phyloP scores from a whole-genome alignment of 2,888 invertebrate genomes.

The Epinotia bilunana region DNA sequence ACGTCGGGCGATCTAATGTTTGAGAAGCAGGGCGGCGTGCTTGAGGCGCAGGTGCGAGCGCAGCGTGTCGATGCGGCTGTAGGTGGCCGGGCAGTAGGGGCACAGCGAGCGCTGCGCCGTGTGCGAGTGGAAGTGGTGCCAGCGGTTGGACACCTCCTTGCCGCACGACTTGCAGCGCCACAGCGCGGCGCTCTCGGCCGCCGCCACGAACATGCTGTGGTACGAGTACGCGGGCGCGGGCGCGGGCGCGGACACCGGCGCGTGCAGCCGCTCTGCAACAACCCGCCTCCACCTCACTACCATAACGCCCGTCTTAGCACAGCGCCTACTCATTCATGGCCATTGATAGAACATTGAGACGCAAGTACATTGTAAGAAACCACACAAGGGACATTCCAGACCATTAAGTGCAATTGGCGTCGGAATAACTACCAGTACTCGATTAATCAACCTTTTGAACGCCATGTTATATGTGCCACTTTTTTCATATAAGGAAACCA shows the following conservation, averaged over 20 bases:
- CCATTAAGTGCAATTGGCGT: constrained; percentile 3
- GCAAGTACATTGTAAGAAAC: not conserved
- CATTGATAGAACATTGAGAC: not conserved
- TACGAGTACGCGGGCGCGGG: constrained; percentile 88
- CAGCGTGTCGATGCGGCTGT: constrained; percentile 94
- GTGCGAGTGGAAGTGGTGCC: constrained; percentile 95
- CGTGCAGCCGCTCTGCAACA: constrained; percentile 66
- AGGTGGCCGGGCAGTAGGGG: constrained; percentile 93
- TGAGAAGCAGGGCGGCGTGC: constrained; percentile 84
- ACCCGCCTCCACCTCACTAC: constrained; percentile 35
- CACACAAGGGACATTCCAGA: constrained; percentile 1
- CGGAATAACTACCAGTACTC: not conserved
- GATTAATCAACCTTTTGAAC: not conserved
- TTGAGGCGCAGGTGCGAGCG: constrained; percentile 92
- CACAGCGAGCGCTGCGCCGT: constrained; percentile 91
- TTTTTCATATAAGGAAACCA: not conserved
- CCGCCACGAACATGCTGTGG: constrained; percentile 93
- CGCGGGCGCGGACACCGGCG: constrained; percentile 56
- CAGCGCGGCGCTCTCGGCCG: constrained; percentile 88
- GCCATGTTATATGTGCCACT: not conserved
- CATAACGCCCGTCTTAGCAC: constrained; percentile 43
- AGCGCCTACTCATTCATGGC: not conserved
- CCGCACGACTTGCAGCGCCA: constrained; percentile 93
- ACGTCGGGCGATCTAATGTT: constrained; percentile 62
- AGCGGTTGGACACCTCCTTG: constrained; percentile 94